Evolutionary conservation across 2,797 vertebrate species (phyloP), one percentile per base, ranked within the genome.

Genomic region (Epinephelus malabaricus): DNA sequence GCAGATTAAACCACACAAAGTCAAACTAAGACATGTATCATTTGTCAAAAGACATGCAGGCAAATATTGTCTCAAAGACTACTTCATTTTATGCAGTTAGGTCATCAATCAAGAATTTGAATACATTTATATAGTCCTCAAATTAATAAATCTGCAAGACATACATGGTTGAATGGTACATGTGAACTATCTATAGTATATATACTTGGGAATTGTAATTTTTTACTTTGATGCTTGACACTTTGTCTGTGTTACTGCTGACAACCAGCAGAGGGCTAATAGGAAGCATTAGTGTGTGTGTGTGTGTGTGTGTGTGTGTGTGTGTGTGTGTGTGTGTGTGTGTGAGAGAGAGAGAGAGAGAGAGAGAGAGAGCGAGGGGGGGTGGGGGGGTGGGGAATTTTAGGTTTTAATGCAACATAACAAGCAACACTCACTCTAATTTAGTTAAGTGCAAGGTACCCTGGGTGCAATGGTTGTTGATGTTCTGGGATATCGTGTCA

Each of bases 241-340:
- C 38, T 43, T 6, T 45, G 2, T 55, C 47, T 74, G 70, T 6
- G n/a, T 40, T 72, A 54, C 21, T 59, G 43, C 34, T 54, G 14
- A 51, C 50, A 17, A 21, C 56, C 61, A 80, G 46, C 66, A 83
- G 79, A 76, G 73, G 73, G 72, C 59, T 6, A 10, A 25, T 2
- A 18, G 6, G 9, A 76, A 46, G n/a, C 4, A 45, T 12, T 1
- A 1, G 0, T 49, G 25, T 63, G 43, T 38, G 21, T 38, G 51
- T 38, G 69, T 71, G 70, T 30, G 46, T 58, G 27, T 54, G 13
- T 8, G 30, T 63, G 45, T 50, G 59, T 61, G 34, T 54, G 27
- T 34, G 59, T 61, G 34, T 54, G 27, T 34, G 18, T 25, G 12
- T 55, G 19, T 54, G 66, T n/a, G 17, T 10, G 54, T 12, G 60